Base-by-base conservation (phyloP, 2,797 vertebrate genomes). In the Amblyraja radiata region DNA sequence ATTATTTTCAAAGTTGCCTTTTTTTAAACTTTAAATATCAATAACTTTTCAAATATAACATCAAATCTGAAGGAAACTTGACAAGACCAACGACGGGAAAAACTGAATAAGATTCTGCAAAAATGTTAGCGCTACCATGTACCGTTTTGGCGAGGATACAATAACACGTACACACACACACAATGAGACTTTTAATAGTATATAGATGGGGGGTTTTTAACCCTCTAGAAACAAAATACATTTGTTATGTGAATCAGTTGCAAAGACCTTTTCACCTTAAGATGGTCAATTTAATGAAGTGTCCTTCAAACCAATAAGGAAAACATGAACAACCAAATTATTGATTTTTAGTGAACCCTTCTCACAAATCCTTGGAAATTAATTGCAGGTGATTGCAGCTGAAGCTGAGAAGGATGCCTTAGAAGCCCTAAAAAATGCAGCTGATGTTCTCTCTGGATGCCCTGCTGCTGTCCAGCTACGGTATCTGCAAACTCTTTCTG, bases 331-430 rank as follows among this genome's bases (percentile, higher is more conserved):
- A 90, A 18, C 61, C 71, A 90, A 39, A 9, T 6, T 21, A 90
- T 39, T 90, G 18, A 32, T 39, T 74, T 91, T 32, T 71, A 23
- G 21, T 8, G 1, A 46, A 63, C 36, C 88, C 73, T 73, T 71
- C 32, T 90, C 36, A 71, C 32, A 71, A 39, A 91, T 10, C 39
- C 23, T 92, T 92, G 32, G 28, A 73, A 92, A 76, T 74, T 23
- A 92, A 92, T 92, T 74, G 21, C 86, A 98, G 98, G 95, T 98
- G 94, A 99, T 98, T 0, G 97, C 97, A 90, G 97, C 97, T 5
- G 98, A 98, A 94, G 97, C 97, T 18, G 98, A 99, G 93, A 96
- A 95, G 93, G 96, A 97, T 0, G 96, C 96, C 58, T 99, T 98
- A 0, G 98, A 99, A 94, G 97, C 97, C 90, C 96, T 99, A 93